Base-by-base conservation (phyloP, 2,113 vertebrate species). In the Typhlomys cinereus region DNA sequence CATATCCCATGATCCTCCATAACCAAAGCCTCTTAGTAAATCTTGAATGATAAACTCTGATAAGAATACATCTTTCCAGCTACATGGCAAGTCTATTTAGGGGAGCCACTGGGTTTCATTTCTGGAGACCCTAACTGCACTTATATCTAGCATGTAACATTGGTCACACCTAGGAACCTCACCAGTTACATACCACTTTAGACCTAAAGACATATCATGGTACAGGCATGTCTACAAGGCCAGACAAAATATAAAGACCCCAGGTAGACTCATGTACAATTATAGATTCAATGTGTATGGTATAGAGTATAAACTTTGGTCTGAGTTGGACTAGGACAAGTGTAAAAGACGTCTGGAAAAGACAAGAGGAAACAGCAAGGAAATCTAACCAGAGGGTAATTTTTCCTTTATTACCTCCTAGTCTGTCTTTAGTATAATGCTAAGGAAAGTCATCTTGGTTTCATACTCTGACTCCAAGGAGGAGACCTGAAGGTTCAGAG, bases 401-500 rank as follows among this genome's bases (percentile, higher is more conserved):
- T 44, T 90, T 34, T 62, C 13, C 31, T 12, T 79, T 86, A 29
- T 64, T 17, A 17, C 7, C 7, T 85, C 4, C 12, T 29, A 1
- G 31, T 7, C 27, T 94, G 59, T 10, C 14, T 76, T 78, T 34
- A 83, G 36, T 23, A 39, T 2, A 41, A 1, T 36, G 44, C 7
- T 64, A 36, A 57, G 13, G 25, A 46, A 46, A 69, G 23, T 41
- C 21, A n/a, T 9, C 3, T 23, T 0, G 3, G 23, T 3, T 82
- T 13, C 25, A 9, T 25, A 36, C 2, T 36, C 15, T 34, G 17
- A 75, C 29, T 7, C 23, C 59, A 6, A 87, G 69, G 21, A 52
- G 5, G 15, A 5, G n/a, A n/a, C n/a, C 27, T 2, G 3, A 0
- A 25, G 9, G 5, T 46, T 27, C 29, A 64, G 2, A 52, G 14